Evolutionary conservation across 2,113 vertebrate genomes (phyloP), one percentile per base, ranked within the genome.

Genomic region (Poeciliopsis retropinna): DNA sequence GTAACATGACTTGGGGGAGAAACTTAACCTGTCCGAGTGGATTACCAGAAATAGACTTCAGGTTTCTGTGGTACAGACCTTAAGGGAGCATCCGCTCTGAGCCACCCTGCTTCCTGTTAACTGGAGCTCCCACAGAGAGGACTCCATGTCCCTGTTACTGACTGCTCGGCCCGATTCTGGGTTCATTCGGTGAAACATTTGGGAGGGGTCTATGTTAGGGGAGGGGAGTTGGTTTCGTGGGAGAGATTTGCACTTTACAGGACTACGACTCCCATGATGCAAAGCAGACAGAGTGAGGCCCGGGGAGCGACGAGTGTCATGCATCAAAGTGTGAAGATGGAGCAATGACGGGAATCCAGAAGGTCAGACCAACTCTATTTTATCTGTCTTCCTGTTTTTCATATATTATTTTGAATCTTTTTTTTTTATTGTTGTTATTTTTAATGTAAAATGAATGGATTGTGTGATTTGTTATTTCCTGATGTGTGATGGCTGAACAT

Each of bases 341-440:
- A 95, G 95, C 96, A 94, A 96, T 96, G 94, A 96, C 96, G 94
- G 93, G 96, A 96, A 95, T 94, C 95, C 95, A 95, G 95, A 97
- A 99, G 98, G 98, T 99, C 98, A 99, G 98, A 99, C 97, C 96
- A 96, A 94, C 94, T 98, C 95, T 96, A 96, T 95, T 96, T 95
- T 94, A 95, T 95, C 86, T 95, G 93, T 95, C 80, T 96, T 96
- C 91, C 94, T 95, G 95, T 91, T 95, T 65, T 65, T 66, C 54
- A 25, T 25, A 57, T 57, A 94, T 96, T 64, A 78, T 77, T 86
- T 88, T 96, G 47, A 22, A 54, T 54, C 12, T 25, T n/a, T 22
- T 57, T 9, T 54, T 86, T 86, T 34, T 11, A 0, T 37, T 37
- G 34, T 37, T 37, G 34, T 37, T 37, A 37, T 37, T 37, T 12